Conservation (phyloP, 2,797 vertebrate species). For the Sebastes reedi region DNA sequence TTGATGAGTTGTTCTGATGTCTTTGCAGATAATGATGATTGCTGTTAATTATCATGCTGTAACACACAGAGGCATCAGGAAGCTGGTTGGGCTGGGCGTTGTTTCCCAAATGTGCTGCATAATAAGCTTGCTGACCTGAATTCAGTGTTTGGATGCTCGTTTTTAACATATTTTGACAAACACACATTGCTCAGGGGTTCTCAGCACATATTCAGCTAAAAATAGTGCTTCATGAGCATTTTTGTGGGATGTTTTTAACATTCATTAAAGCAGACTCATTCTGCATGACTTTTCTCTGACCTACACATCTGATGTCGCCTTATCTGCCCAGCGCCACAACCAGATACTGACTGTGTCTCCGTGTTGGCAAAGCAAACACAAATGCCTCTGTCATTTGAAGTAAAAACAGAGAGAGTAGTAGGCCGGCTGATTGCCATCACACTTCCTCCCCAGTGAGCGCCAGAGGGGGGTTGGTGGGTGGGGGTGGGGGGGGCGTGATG, state of each 20-base stretch:
- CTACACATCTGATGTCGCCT: slow-evolving; percentile 7
- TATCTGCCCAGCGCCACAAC: slow-evolving; percentile 23
- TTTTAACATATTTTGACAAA: background rate
- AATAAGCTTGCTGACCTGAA: slow-evolving; percentile 32
- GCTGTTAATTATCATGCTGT: slow-evolving; percentile 31
- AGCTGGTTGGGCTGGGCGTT: slow-evolving; percentile 15
- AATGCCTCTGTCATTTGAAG: slow-evolving; percentile 42
- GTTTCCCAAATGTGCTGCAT: background rate
- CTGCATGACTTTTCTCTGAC: slow-evolving; percentile 34
- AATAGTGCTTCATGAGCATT: background rate
- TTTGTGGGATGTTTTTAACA: background rate
- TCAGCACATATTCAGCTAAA: background rate
- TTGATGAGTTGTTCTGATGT: slow-evolving; percentile 30
- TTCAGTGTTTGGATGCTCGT: background rate
- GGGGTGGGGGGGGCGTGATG: background rate
- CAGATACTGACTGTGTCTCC: slow-evolving; percentile 18
- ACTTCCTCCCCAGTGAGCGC: slow-evolving; percentile 43
- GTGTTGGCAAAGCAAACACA: slow-evolving; percentile 75
- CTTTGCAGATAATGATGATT: slow-evolving; percentile 48
- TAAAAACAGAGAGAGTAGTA: slow-evolving; percentile 57
- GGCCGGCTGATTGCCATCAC: slow-evolving; percentile 50
- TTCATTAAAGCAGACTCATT: background rate
- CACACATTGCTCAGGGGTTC: background rate
- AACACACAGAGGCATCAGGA: slow-evolving; percentile 20
- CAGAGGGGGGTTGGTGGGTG: background rate